These are phyloP conservation scores for Heliconius ethilla DNA, from an alignment of 2,888 invertebrate species.

Conservation along the genomic window DNA sequence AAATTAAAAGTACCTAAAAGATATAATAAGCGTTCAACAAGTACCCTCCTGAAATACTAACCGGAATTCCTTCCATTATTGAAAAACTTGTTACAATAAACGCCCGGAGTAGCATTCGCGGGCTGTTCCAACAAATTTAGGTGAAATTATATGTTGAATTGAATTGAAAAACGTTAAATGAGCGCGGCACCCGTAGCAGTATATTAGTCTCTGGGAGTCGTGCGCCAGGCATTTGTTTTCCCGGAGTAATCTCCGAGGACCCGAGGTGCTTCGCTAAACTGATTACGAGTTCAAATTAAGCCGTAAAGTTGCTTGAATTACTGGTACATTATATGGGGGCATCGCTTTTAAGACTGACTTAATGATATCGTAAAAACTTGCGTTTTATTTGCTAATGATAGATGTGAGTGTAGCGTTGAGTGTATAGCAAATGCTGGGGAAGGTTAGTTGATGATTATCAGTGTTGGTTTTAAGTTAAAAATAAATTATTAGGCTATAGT, in stretches of 20 bases:
- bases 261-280: constrained; percentile 70
- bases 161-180: constrained; percentile 51
- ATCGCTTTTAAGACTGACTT: constrained; percentile 41
- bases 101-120: constrained; percentile 38
- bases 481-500: no score
- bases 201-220: constrained; percentile 55
- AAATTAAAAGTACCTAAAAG: not conserved
- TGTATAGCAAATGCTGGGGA: not conserved
- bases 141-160: constrained; percentile 47
- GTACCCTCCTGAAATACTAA: constrained; percentile 34
- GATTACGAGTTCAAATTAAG: constrained; percentile 80
- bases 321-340: constrained; percentile 60
- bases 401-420: not conserved
- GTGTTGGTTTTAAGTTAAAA: not conserved
- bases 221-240: constrained; percentile 59
- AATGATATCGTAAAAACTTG: constrained; percentile 40
- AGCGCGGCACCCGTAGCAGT: constrained; percentile 43
- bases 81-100: constrained; percentile 46
- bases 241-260: constrained; percentile 65
- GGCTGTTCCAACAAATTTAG: constrained; percentile 46
- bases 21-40: constrained; percentile 36
- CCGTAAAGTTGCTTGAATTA: constrained; percentile 77
- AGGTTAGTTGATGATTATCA: not conserved
- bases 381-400: constrained; percentile 32
- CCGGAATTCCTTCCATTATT: constrained; percentile 44